These are phyloP conservation scores for Philereme transversata DNA, from an alignment of 2,888 invertebrate genomes.

Conservation along the genomic window DNA sequence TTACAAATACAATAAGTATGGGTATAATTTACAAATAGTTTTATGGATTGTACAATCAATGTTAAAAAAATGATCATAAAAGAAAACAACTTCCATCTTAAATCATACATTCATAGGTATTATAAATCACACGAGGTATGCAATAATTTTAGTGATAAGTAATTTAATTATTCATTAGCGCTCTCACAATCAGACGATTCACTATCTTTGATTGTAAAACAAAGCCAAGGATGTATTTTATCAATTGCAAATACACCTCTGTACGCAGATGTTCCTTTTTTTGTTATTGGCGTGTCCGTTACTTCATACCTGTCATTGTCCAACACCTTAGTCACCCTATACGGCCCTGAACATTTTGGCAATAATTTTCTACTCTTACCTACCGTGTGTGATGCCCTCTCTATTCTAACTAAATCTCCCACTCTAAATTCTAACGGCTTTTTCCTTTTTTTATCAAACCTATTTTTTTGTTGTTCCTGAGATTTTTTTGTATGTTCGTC, in stretches of 20 bases:
- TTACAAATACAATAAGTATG: too few species aligned
- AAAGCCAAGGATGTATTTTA: too few species aligned
- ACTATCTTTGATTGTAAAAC: too few species aligned
- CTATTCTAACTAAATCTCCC: conserved; percentile 5
- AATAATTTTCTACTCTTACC: conserved; percentile 1
- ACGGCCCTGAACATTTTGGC: conserved; percentile 1
- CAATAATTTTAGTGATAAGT: too few species aligned
- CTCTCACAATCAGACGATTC: too few species aligned
- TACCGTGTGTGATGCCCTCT: background rate
- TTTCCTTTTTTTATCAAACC: conserved; percentile 1
- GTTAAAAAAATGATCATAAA: too few species aligned
- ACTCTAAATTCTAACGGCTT: background rate
- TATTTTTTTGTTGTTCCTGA: background rate
- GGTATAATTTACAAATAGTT: too few species aligned
- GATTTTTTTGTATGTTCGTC: background rate
- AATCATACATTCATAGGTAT: too few species aligned
- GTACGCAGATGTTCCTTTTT: background rate
- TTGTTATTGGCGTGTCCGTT: conserved; percentile 2
- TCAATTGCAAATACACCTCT: conserved; percentile 2
- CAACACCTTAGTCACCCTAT: background rate
- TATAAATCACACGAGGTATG: too few species aligned
- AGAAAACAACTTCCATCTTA: too few species aligned
- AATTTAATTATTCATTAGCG: too few species aligned
- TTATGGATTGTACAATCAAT: too few species aligned
- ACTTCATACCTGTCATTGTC: conserved; percentile 2